Evolutionary conservation across 2,888 invertebrate species (phyloP).

Genomic region (Eristalis tenax): DNA sequence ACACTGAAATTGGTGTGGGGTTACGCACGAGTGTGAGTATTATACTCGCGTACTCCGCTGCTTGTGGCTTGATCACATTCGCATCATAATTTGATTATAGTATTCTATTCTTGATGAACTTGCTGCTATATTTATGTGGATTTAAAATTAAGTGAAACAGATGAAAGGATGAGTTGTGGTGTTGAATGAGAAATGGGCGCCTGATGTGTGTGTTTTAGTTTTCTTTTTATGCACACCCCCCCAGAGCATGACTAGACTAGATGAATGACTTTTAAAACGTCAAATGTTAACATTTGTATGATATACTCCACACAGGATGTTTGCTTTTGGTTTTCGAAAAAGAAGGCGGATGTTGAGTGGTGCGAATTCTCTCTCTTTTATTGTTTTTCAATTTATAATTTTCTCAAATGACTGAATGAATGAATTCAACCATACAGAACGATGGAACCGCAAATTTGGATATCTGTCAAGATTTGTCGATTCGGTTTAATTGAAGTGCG

Average conservation of each 20-base stretch:
- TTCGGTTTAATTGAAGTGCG: too few species aligned
- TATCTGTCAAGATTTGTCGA: too few species aligned
- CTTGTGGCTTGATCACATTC: constrained; percentile 21
- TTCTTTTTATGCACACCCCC: neutral
- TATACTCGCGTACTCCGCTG: constrained; percentile 10
- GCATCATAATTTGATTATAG: constrained; percentile 41
- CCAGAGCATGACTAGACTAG: neutral
- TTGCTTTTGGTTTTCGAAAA: too few species aligned
- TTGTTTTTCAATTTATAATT: too few species aligned
- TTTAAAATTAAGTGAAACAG: neutral
- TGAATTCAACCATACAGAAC: too few species aligned
- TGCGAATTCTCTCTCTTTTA: too few species aligned
- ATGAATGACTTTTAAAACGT: neutral
- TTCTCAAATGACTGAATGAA: too few species aligned
- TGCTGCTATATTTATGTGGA: constrained; percentile 5
- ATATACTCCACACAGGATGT: neutral
- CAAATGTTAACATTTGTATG: neutral
- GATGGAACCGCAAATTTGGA: too few species aligned
- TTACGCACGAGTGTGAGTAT: constrained; percentile 33
- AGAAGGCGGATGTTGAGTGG: too few species aligned
- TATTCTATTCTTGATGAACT: constrained; percentile 33
- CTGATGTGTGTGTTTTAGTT: neutral
- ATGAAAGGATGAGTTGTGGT: neutral
- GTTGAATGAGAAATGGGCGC: neutral
- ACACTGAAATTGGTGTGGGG: constrained; percentile 29